Percentiles rank a stretch among this genome's conserved stretches.
Conservation (phyloP, 1,140 invertebrate species). For the Procambarus clarkii region DNA sequence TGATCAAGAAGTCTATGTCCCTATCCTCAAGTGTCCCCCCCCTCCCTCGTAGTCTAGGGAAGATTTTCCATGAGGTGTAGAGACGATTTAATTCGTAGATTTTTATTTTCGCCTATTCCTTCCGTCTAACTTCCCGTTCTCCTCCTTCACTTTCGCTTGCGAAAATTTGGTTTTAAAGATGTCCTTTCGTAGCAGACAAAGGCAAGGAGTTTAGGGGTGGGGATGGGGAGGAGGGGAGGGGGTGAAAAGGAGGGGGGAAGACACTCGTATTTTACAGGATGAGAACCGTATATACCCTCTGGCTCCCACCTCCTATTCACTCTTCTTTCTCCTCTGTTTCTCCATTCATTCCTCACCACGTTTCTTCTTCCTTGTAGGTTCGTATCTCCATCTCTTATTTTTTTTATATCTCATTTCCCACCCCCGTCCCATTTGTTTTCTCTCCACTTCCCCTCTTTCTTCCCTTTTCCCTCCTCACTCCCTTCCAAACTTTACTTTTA, state of each 20-base stretch:
- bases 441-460: not conserved
- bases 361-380: not conserved
- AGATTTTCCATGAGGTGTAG: not conserved
- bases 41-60: not conserved
- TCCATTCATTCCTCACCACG: not conserved
- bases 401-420: not conserved
- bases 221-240: not conserved
- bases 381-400: not conserved
- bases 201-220: slow-evolving; percentile 26
- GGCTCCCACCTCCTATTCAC: not conserved
- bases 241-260: not conserved
- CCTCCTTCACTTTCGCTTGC: not conserved
- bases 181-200: slow-evolving; percentile 46
- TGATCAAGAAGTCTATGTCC: no score
- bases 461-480: not conserved
- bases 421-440: not conserved
- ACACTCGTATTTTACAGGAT: slow-evolving; percentile 15
- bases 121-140: not conserved
- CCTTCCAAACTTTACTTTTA: not conserved
- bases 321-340: not conserved
- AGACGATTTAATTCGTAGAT: slow-evolving; percentile 44
- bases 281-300: not conserved
- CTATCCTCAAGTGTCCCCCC: no score
- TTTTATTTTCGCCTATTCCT: not conserved
- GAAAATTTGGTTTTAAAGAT: slow-evolving; percentile 50